These are phyloP conservation scores for Notodonta dromedarius DNA, from an alignment of 2,888 invertebrate species.

Conservation along the genomic window DNA sequence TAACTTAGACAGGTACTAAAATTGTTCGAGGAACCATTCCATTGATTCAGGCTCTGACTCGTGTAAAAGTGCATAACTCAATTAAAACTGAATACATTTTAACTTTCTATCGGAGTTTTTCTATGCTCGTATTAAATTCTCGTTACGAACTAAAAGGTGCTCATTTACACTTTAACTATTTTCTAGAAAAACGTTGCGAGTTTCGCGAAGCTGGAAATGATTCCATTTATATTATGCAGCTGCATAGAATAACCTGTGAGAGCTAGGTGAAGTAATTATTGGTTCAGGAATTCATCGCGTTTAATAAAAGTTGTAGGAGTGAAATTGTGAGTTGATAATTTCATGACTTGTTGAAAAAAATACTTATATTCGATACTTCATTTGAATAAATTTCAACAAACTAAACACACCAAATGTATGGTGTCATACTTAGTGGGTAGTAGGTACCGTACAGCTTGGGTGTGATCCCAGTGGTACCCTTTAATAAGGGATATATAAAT, in stretches of 20 bases:
- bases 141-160: conserved; percentile 39
- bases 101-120: conserved; percentile 19
- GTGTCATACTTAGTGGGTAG: no score
- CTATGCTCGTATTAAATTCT: conserved; percentile 43
- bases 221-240: conserved; percentile 35
- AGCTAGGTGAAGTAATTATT: neutral
- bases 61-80: conserved; percentile 11
- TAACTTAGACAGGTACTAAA: neutral
- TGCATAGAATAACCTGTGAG: conserved; percentile 22
- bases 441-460: no score
- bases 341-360: no score
- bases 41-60: conserved; percentile 1
- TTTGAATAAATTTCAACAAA: no score
- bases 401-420: no score
- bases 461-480: no score
- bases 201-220: conserved; percentile 55
- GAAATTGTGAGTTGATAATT: no score
- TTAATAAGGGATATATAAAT: no score
- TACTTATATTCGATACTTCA: no score
- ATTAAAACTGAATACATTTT: conserved; percentile 16
- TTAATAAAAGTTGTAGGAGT: no score
- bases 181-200: conserved; percentile 46
- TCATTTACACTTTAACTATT: conserved; percentile 43
- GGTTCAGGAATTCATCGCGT: neutral
- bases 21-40: conserved; percentile 1